These are phyloP conservation scores for Phylloscopus trochiloides DNA, from an alignment of 2,113 vertebrate genomes.

Conservation along the genomic window DNA sequence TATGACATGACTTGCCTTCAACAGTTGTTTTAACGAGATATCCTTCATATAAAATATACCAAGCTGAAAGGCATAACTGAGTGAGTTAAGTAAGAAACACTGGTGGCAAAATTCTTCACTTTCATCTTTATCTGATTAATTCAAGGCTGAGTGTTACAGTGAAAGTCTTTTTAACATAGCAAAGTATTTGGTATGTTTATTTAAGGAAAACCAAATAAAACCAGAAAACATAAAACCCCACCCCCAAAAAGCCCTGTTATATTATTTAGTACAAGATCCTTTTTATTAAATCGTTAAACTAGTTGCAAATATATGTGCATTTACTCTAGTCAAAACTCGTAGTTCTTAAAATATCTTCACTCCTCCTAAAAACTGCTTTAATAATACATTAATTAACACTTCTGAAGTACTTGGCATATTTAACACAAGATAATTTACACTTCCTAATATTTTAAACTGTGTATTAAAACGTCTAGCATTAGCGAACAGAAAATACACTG, in stretches of 20 bases:
- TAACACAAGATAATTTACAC: conserved; percentile 70
- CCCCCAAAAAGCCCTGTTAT: neutral
- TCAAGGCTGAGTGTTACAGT: conserved; percentile 63
- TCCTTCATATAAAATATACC: conserved; percentile 64
- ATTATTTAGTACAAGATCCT: neutral
- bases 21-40: conserved; percentile 81
- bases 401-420: conserved; percentile 66
- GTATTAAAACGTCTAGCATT: conserved; percentile 48
- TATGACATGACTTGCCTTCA: conserved; percentile 72
- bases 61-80: conserved; percentile 76
- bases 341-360: conserved; percentile 40
- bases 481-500: conserved; percentile 34
- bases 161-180: conserved; percentile 63
- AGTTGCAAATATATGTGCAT: neutral
- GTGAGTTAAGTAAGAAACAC: conserved; percentile 70
- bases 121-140: conserved; percentile 82
- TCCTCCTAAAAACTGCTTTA: conserved; percentile 53
- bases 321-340: neutral
- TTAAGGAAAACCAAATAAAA: conserved; percentile 16
- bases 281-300: conserved; percentile 10
- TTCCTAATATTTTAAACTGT: conserved; percentile 68
- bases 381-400: conserved; percentile 75
- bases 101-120: conserved; percentile 75
- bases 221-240: neutral
- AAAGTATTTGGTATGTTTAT: conserved; percentile 42